Base-by-base conservation (phyloP, 2,797 vertebrate genomes). In the Psittacula echo region DNA sequence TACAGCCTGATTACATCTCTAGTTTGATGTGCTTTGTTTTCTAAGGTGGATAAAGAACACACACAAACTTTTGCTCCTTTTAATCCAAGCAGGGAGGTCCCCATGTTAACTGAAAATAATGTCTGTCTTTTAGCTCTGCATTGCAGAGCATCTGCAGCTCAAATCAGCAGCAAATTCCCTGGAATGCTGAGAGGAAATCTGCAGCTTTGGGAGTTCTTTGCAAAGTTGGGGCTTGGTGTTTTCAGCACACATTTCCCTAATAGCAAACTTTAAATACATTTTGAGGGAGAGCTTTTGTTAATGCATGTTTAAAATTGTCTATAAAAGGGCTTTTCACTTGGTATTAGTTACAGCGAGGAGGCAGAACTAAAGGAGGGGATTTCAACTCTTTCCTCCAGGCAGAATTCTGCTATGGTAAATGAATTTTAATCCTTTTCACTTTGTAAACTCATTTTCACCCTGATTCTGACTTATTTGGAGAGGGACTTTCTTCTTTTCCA, bases 71-170 rank as follows among this genome's bases (percentile, higher is more conserved):
- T 29, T 60, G 68, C 58, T 58, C 15, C 89, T 68, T 67, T 48
- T 61, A 61, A 84, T 93, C 78, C 85, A 72, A 60, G 78, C 41
- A 8, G 51, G 78, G 68, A 67, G 73, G 87, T 82, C 30, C 89
- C 61, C 34, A 13, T 39, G 61, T 29, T 54, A 90, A 73, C 45
- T 13, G 80, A 68, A 79, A 94, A 72, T 37, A 85, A 67, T 54
- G 54, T 88, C 87, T 79, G 32, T 67, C 70, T 42, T 68, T 41
- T 42, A 80, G 93, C 76, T 85, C 91, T 72, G 58, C 82, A 41
- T 60, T 93, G 94, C 93, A 64, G 96, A 90, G 53, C 91, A 81
- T 47, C 89, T 90, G 85, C 85, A 61, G 92, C 83, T 93, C 82
- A 72, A 19, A 61, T 68, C 92, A 9, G 8, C 70, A 86, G 80